These are phyloP conservation scores for Adelognathus sp. DNA, from an alignment of 2,888 invertebrate genomes.

Conservation along the genomic window DNA sequence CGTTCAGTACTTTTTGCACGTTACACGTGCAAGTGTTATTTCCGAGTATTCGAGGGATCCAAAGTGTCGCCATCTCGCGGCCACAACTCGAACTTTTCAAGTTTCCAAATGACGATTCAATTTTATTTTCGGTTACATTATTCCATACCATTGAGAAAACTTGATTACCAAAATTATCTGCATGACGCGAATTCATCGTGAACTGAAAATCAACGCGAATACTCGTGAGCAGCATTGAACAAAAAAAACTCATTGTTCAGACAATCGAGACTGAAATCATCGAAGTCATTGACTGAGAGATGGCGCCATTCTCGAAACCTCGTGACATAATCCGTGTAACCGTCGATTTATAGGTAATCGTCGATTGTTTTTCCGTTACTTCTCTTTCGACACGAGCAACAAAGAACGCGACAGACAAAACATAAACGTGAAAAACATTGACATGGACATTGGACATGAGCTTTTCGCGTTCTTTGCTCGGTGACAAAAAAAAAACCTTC, in stretches of 20 bases:
- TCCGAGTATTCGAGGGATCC: background rate
- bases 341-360: too few relatives aligned
- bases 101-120: background rate
- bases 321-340: background rate
- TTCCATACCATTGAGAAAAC: background rate
- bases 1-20: conserved; percentile 1
- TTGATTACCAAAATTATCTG: background rate
- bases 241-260: background rate
- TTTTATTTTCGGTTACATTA: background rate
- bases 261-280: background rate
- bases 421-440: background rate
- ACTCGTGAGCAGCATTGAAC: background rate
- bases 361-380: background rate
- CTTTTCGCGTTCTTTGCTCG: background rate
- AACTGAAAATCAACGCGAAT: background rate
- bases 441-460: background rate
- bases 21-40: background rate
- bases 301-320: background rate
- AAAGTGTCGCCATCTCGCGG: background rate
- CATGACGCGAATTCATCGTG: background rate
- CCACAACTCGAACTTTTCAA: background rate
- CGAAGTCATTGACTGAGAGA: background rate
- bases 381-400: background rate
- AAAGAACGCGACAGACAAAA: background rate
- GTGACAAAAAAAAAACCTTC: background rate